Conservation (phyloP, 2,888 invertebrate genomes). For the Scelioninae gen. 2 region DNA sequence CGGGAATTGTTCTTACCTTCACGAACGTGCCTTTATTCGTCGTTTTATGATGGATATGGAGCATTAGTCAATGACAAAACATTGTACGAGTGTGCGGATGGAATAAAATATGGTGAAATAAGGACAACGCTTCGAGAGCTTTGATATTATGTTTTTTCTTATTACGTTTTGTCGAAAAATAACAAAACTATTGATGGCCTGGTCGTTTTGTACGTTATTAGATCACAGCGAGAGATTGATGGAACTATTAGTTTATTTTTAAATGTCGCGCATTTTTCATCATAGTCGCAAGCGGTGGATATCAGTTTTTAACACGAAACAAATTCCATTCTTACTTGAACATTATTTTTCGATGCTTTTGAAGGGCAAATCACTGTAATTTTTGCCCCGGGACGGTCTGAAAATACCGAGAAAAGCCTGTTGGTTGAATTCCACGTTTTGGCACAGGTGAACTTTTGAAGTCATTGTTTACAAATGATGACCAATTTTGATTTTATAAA, state of each 20-base stretch:
- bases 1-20: slow-evolving; percentile 43
- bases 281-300: background rate
- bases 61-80: slow-evolving; percentile 57
- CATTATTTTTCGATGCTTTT: slow-evolving; percentile 42
- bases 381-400: too few species aligned
- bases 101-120: slow-evolving; percentile 43
- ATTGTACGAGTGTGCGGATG: slow-evolving; percentile 25
- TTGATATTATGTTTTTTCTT: slow-evolving; percentile 38
- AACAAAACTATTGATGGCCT: slow-evolving; percentile 42
- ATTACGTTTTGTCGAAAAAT: slow-evolving; percentile 22
- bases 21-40: slow-evolving; percentile 53
- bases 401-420: too few species aligned
- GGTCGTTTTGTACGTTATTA: slow-evolving; percentile 36
- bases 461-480: too few species aligned
- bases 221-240: slow-evolving; percentile 31
- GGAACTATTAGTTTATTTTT: slow-evolving; percentile 35
- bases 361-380: too few species aligned
- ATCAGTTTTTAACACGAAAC: slow-evolving; percentile 6
- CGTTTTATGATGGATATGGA: slow-evolving; percentile 52
- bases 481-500: too few species aligned
- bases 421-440: too few species aligned
- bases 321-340: slow-evolving; percentile 21
- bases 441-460: too few species aligned
- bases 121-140: slow-evolving; percentile 38
- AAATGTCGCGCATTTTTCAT: slow-evolving; percentile 23